Evolutionary conservation across 2,888 invertebrate genomes (phyloP).

Genomic region (Altica lythri): DNA sequence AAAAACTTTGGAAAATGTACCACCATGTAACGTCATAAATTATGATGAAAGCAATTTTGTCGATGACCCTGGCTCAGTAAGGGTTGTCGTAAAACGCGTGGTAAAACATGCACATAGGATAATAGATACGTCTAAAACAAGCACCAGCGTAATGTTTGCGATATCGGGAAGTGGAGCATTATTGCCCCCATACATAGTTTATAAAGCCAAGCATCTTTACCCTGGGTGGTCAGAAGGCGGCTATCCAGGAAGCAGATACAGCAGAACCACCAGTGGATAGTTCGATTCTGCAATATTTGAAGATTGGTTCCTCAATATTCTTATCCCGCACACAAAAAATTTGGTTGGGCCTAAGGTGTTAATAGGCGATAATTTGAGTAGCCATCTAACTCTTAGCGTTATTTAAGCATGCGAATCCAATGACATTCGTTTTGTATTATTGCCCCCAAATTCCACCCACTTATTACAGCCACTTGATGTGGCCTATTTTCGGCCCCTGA

Average conservation of each 20-base stretch:
- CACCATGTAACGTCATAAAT: slow-evolving; percentile 21
- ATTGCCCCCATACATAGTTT: slow-evolving; percentile 39
- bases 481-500: slow-evolving; percentile 34
- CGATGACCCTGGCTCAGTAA: slow-evolving; percentile 26
- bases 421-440: slow-evolving; percentile 43
- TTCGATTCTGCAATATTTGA: slow-evolving; percentile 37
- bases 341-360: slow-evolving; percentile 43
- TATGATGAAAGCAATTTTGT: slow-evolving; percentile 31
- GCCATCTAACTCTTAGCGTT: slow-evolving; percentile 41
- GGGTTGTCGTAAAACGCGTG: slow-evolving; percentile 34
- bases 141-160: slow-evolving; percentile 25
- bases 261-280: slow-evolving; percentile 41
- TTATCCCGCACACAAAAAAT: slow-evolving; percentile 40
- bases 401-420: slow-evolving; percentile 44
- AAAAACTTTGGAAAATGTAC: slow-evolving; percentile 16
- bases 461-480: too few species aligned
- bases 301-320: slow-evolving; percentile 38
- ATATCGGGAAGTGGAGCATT: slow-evolving; percentile 19
- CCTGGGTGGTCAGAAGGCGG: slow-evolving; percentile 42
- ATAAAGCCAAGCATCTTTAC: slow-evolving; percentile 46
- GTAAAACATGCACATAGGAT: slow-evolving; percentile 28
- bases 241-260: slow-evolving; percentile 41
- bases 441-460: slow-evolving; percentile 45
- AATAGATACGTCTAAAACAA: slow-evolving; percentile 37
- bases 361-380: slow-evolving; percentile 47